Percentiles rank a stretch among this genome's conserved stretches.
phyloP scores from a whole-genome alignment of 2,888 invertebrate species.

The Polyommatus icarus region DNA sequence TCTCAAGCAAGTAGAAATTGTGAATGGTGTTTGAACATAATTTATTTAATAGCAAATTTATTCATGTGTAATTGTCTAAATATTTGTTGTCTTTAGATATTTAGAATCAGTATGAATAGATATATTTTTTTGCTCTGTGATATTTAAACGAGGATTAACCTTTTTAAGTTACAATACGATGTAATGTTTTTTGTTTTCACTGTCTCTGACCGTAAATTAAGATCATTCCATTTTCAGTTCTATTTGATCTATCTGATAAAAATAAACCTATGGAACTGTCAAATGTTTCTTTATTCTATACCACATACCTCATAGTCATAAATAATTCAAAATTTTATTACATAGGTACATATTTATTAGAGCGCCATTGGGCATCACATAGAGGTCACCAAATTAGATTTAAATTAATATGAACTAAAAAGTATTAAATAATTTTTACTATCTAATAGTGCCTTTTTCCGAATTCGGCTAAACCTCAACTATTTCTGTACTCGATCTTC shows the following conservation, averaged over 20 bases:
- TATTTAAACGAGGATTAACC: constrained; percentile 67
- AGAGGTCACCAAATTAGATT: too few relatives aligned
- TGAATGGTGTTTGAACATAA: constrained; percentile 40
- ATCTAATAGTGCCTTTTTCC: too few relatives aligned
- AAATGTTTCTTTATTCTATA: too few relatives aligned
- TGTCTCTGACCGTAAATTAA: constrained; percentile 28
- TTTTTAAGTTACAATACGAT: constrained; percentile 29
- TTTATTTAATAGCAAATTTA: constrained; percentile 33
- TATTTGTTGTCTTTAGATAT: constrained; percentile 25
- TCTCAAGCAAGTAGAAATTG: constrained; percentile 42
- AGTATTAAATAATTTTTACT: too few relatives aligned
- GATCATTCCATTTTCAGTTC: constrained; percentile 33
- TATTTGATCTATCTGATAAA: constrained; percentile 10
- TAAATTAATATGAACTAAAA: too few relatives aligned
- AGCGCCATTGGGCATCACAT: too few relatives aligned
- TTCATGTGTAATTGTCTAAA: constrained; percentile 33
- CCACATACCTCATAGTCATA: too few relatives aligned
- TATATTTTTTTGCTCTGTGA: constrained; percentile 66
- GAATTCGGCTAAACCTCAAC: too few relatives aligned
- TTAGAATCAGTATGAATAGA: constrained; percentile 34
- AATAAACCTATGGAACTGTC: constrained; percentile 21
- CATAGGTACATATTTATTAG: too few relatives aligned
- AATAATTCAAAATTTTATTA: too few relatives aligned
- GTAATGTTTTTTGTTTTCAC: constrained; percentile 26
- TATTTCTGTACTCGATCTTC: too few relatives aligned